A percentile compares a stretch with the other conserved stretches of the same genome.
phyloP scores from a whole-genome alignment of 2,888 invertebrate species.

The Drosophila hamatofila region DNA sequence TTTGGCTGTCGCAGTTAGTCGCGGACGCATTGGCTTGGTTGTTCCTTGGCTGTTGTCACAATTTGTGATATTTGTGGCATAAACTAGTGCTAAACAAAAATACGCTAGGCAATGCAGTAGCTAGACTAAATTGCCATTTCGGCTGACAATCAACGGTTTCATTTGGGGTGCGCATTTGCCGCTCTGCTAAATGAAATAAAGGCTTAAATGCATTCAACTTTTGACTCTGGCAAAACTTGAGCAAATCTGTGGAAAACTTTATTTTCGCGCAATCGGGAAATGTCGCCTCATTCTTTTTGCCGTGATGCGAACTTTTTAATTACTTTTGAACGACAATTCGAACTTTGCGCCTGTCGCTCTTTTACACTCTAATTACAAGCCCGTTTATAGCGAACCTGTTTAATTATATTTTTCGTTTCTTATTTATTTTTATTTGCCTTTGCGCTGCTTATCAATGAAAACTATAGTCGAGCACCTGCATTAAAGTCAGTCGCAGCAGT shows the following conservation, averaged over 20 bases:
- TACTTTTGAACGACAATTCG: constrained; percentile 77
- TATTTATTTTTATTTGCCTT: constrained; percentile 21
- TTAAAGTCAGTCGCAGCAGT: constrained; percentile 45
- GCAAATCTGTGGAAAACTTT: constrained; percentile 56
- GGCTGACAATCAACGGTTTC: constrained; percentile 1
- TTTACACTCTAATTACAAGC: constrained; percentile 70
- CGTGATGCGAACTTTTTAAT: constrained; percentile 73
- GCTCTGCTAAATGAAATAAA: constrained; percentile 38
- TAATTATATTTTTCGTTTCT: constrained; percentile 8
- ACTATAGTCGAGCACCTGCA: constrained; percentile 39
- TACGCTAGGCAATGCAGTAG: constrained; percentile 25
- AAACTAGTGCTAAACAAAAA: constrained; percentile 36
- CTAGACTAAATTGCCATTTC: constrained; percentile 10
- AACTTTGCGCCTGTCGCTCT: constrained; percentile 68
- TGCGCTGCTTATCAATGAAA: constrained; percentile 63
- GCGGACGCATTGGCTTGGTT: constrained; percentile 22
- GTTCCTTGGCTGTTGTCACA: constrained; percentile 11
- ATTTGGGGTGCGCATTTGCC: constrained; percentile 11
- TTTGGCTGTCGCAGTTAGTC: constrained; percentile 33
- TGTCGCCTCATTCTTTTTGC: constrained; percentile 63
- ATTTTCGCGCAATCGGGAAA: constrained; percentile 59
- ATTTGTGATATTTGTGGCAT: constrained; percentile 42
- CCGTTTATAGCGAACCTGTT: constrained; percentile 57
- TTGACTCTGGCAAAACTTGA: constrained; percentile 5
- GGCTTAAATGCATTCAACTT: constrained; percentile 45